phyloP scores from a whole-genome alignment of 2,888 invertebrate genomes.

The Julus scanicus region DNA sequence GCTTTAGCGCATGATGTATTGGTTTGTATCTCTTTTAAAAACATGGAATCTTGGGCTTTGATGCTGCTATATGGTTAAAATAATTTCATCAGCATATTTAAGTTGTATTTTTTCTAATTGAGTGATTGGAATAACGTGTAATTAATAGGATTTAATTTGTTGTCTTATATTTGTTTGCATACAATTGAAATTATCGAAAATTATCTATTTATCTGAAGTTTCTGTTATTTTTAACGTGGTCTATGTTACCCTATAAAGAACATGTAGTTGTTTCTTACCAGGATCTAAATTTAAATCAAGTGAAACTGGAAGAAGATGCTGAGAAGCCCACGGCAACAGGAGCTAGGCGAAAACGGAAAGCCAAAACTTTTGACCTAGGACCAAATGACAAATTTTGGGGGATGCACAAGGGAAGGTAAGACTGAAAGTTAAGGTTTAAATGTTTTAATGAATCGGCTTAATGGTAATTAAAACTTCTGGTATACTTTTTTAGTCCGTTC shows the following conservation, averaged over 20 bases:
- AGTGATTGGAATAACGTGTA: too few species aligned
- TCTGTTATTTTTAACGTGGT: too few species aligned
- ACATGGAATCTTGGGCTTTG: too few species aligned
- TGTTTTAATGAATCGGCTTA: not conserved
- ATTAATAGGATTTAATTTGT: too few species aligned
- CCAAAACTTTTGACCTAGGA: conserved; percentile 89
- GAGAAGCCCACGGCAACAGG: conserved; percentile 63
- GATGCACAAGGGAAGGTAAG: conserved; percentile 83
- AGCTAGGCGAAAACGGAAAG: conserved; percentile 71
- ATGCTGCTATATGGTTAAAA: too few species aligned
- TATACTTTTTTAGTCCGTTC: conserved; percentile 67
- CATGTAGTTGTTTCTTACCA: conserved; percentile 58
- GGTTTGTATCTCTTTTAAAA: conserved; percentile 60
- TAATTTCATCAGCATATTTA: not conserved
- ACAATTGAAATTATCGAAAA: too few species aligned
- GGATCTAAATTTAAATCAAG: conserved; percentile 88
- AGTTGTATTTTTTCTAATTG: not conserved
- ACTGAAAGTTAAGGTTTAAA: not conserved
- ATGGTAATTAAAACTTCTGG: not conserved
- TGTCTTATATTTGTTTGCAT: too few species aligned
- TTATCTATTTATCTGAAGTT: too few species aligned
- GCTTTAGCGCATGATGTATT: conserved; percentile 96
- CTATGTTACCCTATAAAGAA: too few species aligned
- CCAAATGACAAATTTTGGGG: conserved; percentile 91
- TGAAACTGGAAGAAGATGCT: conserved; percentile 75